These are phyloP conservation scores for Doryteuthis pealeii DNA, from an alignment of 1,140 invertebrate genomes.

Conservation along the genomic window DNA sequence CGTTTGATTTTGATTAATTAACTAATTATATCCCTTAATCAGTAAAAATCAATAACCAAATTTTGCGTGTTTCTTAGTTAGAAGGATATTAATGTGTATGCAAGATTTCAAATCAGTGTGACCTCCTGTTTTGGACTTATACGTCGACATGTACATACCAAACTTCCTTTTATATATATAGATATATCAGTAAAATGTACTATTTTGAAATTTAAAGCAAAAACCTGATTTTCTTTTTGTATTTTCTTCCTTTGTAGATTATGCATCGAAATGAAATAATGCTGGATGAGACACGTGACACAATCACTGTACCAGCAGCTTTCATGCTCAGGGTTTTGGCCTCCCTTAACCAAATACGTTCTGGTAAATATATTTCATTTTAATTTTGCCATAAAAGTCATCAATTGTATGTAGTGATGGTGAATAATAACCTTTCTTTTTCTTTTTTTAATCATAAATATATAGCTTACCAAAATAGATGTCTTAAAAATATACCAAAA, in stretches of 20 bases:
- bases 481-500: background rate
- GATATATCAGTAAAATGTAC: no score
- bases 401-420: background rate
- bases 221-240: slow-evolving; percentile 23
- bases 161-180: no score
- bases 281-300: slow-evolving; percentile 86
- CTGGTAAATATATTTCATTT: slow-evolving; percentile 32
- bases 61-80: no score
- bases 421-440: background rate
- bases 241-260: slow-evolving; percentile 66
- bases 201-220: no score
- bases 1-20: no score
- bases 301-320: slow-evolving; percentile 83
- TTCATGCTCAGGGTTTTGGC: slow-evolving; percentile 87
- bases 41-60: no score
- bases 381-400: background rate
- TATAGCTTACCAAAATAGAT: background rate
- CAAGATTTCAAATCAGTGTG: no score
- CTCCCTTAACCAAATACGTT: slow-evolving; percentile 70
- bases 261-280: slow-evolving; percentile 80
- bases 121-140: no score
- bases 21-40: no score
- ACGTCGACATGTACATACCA: no score
- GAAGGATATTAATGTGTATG: no score
- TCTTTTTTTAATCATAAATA: background rate